Percentiles rank a stretch among this genome's conserved stretches.
Evolutionary conservation across 2,888 invertebrate species (phyloP).

Genomic region (Habroteleia sp.): DNA sequence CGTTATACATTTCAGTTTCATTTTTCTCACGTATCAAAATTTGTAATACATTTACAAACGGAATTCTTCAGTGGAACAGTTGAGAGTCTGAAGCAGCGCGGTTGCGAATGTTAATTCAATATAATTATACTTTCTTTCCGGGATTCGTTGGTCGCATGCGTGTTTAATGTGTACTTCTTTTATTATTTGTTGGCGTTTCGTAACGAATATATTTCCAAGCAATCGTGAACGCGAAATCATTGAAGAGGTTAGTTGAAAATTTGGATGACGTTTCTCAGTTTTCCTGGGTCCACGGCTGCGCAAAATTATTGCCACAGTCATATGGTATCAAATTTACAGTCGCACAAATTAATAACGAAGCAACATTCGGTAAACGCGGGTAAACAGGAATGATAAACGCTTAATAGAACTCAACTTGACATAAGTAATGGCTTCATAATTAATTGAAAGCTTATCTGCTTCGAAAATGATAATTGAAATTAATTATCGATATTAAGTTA

Average conservation of each 20-base stretch:
- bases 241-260: constrained; percentile 68
- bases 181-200: constrained; percentile 53
- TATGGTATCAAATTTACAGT: too few species aligned
- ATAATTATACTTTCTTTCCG: constrained; percentile 78
- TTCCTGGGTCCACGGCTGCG: too few species aligned
- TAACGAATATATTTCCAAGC: constrained; percentile 61
- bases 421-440: constrained; percentile 25
- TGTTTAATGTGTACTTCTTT: constrained; percentile 43
- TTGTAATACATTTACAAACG: constrained; percentile 9
- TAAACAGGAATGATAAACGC: constrained; percentile 25
- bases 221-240: constrained; percentile 65
- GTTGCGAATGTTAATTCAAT: constrained; percentile 72
- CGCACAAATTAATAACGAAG: too few species aligned
- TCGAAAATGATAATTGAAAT: constrained; percentile 35
- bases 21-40: constrained; percentile 33
- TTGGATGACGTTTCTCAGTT: constrained; percentile 35
- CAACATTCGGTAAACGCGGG: constrained; percentile 5
- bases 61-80: constrained; percentile 46
- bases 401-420: constrained; percentile 16
- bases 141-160: constrained; percentile 68
- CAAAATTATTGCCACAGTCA: too few species aligned
- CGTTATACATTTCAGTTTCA: too few species aligned
- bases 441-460: constrained; percentile 29
- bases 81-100: too few species aligned
- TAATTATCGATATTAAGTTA: constrained; percentile 32